Conservation (phyloP, 2,797 vertebrate genomes). For the Lagothrix lagotricha region DNA sequence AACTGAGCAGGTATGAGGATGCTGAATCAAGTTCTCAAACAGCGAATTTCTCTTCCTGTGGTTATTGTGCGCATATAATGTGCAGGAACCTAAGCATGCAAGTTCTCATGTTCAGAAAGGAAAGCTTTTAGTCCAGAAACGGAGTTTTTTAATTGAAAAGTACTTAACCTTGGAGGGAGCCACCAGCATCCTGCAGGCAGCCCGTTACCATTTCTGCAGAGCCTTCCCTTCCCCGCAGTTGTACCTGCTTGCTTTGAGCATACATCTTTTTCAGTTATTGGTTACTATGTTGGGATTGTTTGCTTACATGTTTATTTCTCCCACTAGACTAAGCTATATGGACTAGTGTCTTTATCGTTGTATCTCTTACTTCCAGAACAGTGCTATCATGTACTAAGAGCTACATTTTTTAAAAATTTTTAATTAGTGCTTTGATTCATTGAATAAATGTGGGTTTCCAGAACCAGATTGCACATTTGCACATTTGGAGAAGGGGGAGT, state of each 20-base stretch:
- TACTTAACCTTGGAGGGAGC: background rate
- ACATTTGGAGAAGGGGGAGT: background rate
- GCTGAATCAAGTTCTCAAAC: background rate
- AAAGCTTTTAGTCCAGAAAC: background rate
- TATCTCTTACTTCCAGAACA: background rate
- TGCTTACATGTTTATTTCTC: background rate
- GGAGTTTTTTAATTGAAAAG: conserved; percentile 32
- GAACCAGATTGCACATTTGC: background rate
- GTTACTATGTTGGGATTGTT: background rate
- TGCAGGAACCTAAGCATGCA: background rate
- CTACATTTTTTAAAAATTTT: background rate
- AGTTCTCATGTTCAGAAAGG: background rate
- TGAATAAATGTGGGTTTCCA: background rate
- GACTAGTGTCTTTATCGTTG: background rate
- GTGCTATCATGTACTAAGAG: background rate
- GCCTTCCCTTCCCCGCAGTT: background rate
- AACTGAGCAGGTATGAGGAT: background rate
- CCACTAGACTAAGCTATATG: background rate
- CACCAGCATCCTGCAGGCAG: background rate
- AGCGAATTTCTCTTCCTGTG: background rate
- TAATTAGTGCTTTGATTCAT: background rate
- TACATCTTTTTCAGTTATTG: background rate
- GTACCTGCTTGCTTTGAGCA: background rate
- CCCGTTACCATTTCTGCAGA: background rate
- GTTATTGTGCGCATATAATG: background rate